Evolutionary conservation across 2,797 vertebrate genomes (phyloP), one percentile per base, ranked within the genome.

Genomic region (Miichthys miiuy): DNA sequence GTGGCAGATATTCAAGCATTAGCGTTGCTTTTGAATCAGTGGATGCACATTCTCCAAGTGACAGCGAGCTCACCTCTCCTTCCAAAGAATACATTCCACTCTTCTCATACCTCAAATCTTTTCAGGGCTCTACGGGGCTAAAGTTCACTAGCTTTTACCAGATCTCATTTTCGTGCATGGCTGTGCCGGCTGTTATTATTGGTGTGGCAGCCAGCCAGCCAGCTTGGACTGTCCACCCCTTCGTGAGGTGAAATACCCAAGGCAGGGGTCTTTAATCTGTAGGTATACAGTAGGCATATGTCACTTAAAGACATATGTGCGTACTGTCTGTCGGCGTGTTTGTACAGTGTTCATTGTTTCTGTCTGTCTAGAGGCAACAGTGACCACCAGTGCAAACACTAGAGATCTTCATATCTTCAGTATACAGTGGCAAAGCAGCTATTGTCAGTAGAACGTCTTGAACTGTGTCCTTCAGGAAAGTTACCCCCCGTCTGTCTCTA

Each of bases 1-100:
- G 13, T 27, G 21, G 2, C 25, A 25, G 41, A 47, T 60, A 82
- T 79, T 71, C 72, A 81, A 82, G 80, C 46, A 60, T 77, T 63
- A 82, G 68, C 46, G 2, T 30, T 78, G 79, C 68, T 81, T 78
- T 70, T 51, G 76, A 87, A 72, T 87, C 73, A 80, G 81, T 56
- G 65, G 82, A 87, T 75, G 72, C 75, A 85, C 75, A 83, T 75
- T 82, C 58, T 82, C 72, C 51, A 54, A 80, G 84, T 75, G 80
- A 87, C 86, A 70, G 65, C 46, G 74, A 82, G 77, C 72, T 90
- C 82, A 87, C 66, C 60, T 72, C 48, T 74, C 67, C 81, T 80
- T 90, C 80, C 88, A 88, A 92, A 89, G 82, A 85, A 87, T 69
- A 92, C 89, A 94, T 93, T 94, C 92, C 85, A 87, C 87, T 87